Base-by-base conservation (phyloP, 2,113 vertebrate species). In the Eupsittula cactorum region DNA sequence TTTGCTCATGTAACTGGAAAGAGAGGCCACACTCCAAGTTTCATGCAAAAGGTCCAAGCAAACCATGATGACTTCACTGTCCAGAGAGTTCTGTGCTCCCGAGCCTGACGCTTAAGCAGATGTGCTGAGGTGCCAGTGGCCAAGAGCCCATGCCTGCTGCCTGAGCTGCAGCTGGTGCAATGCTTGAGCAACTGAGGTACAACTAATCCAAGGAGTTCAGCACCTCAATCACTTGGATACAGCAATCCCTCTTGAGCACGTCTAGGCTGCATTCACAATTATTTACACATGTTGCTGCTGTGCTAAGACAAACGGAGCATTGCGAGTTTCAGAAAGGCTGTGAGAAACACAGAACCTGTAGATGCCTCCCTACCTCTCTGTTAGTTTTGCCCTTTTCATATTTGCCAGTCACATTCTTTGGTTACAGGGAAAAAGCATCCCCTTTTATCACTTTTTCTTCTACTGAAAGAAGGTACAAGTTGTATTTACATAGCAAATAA, bases 41-140 rank as follows among this genome's bases (percentile, higher is more conserved):
- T 70, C 7, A 6, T 1, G 21, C 3, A 8, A 16, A 31, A 78
- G 31, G 55, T 81, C 76, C 77, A 78, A 52, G 49, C 46, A 81
- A 86, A 69, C 44, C n/a, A 2, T 0, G 39, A 88, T 31, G 60
- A 78, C n/a, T 59, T 92, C 81, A 81, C 37, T 70, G n/a, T 53
- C 59, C 5, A 2, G 25, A 0, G 1, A 57, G 68, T 16, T 49
- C n/a, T 60, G 63, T 7, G 0, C 65, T 79, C 87, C 78, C 4
- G 6, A 88, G 68, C 14, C 35, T 44, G 53, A 77, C 0, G 1
- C 53, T 65, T 16, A 17, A 62, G 81, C 53, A 83, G 64, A 65
- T 1, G 6, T 10, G 29, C 50, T 0, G 1, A 37, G 60, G 16
- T 0, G 1, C 8, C 0, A 0, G 28, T 1, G 16, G 37, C 50